A percentile compares a stretch with the other conserved stretches of the same genome.
Evolutionary conservation across 2,888 invertebrate species (phyloP).

Genomic region (Maniola hyperantus): DNA sequence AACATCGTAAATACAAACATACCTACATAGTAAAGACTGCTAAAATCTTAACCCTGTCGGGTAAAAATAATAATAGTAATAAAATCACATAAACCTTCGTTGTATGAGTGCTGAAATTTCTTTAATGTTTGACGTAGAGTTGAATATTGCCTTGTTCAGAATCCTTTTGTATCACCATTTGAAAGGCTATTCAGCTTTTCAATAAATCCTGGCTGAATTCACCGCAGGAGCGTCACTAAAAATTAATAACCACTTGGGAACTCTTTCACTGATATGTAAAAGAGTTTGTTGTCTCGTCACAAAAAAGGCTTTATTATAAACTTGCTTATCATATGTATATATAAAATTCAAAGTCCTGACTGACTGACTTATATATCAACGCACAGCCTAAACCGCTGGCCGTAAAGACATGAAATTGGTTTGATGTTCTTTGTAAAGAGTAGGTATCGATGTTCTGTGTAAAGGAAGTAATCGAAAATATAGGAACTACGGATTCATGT

Average conservation of each 20-base stretch:
- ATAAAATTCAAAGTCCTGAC: neutral
- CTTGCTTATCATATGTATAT: too few species aligned
- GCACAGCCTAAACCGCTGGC: too few species aligned
- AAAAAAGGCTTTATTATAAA: neutral
- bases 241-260: conserved; percentile 60
- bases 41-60: too few species aligned
- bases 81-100: conserved; percentile 15
- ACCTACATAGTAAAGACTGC: too few species aligned
- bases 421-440: too few species aligned
- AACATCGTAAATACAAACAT: too few species aligned
- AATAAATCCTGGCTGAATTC: conserved; percentile 69
- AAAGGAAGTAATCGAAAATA: too few species aligned
- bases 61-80: neutral
- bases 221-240: conserved; percentile 48
- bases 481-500: too few species aligned
- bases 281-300: conserved; percentile 4
- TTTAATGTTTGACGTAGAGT: conserved; percentile 42
- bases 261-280: conserved; percentile 30
- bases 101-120: conserved; percentile 28
- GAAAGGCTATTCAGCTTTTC: conserved; percentile 63
- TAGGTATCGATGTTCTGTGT: too few species aligned
- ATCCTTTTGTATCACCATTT: conserved; percentile 58
- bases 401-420: too few species aligned
- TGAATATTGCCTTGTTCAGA: conserved; percentile 49
- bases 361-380: too few species aligned